phyloP scores from a whole-genome alignment of 2,797 vertebrate species.

The Petrocephalus sullivani region DNA sequence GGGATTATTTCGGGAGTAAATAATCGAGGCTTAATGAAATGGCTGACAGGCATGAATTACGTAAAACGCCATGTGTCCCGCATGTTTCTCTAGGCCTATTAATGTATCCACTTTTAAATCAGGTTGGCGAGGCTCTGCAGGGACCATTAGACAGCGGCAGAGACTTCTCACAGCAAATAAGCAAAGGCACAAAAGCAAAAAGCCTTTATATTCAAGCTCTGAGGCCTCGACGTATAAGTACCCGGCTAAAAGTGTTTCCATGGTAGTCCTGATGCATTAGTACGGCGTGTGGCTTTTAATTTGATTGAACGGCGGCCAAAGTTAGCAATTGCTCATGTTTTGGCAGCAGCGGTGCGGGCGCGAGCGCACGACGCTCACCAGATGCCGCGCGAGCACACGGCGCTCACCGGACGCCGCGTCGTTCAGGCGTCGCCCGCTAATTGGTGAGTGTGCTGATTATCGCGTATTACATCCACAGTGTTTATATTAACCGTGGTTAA shows the following conservation, averaged over 20 bases:
- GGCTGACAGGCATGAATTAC: neutral
- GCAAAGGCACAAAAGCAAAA: neutral
- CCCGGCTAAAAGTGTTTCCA: neutral
- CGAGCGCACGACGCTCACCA: neutral
- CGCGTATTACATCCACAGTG: neutral
- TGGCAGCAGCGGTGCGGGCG: neutral
- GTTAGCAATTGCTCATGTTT: neutral
- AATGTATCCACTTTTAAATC: neutral
- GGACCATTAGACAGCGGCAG: neutral
- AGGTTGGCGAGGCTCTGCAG: neutral
- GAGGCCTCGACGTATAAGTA: neutral
- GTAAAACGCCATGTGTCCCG: neutral
- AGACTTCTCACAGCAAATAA: neutral
- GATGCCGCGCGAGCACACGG: neutral
- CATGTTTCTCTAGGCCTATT: neutral
- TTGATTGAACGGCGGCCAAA: neutral
- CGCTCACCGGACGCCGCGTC: too few relatives aligned
- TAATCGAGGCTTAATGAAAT: neutral
- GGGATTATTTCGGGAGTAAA: neutral
- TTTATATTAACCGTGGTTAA: neutral
- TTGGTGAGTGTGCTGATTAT: neutral
- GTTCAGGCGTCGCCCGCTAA: neutral
- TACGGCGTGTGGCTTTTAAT: neutral
- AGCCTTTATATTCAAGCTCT: neutral
- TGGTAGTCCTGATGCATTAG: neutral